A percentile compares a stretch with the other conserved stretches of the same genome.
phyloP scores from a whole-genome alignment of 1,140 invertebrate genomes.

The Periplaneta americana region DNA sequence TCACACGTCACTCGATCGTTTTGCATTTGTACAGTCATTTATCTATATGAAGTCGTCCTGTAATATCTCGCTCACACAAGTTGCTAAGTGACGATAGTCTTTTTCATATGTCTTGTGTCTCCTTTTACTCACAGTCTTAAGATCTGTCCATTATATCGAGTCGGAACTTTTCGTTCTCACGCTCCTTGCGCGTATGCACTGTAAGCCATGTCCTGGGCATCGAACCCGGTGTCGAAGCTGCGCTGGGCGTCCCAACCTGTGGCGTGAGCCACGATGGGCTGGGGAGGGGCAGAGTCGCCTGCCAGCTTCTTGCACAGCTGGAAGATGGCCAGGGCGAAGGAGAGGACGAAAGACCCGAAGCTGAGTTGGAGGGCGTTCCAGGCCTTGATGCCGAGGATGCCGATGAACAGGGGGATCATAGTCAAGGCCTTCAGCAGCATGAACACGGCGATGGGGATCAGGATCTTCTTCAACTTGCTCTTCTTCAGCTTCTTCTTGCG shows the following conservation, averaged over 20 bases:
- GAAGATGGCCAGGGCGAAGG: constrained; percentile 9
- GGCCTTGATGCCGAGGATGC: constrained; percentile 14
- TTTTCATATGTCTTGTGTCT: too few species aligned
- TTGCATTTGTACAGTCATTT: too few species aligned
- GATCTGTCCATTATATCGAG: neutral
- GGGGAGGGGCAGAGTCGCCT: neutral
- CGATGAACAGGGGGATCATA: constrained; percentile 6
- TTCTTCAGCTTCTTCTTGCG: constrained; percentile 13
- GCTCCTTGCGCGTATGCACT: neutral
- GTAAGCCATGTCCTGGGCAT: constrained; percentile 4
- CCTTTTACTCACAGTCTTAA: too few species aligned
- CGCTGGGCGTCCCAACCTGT: neutral
- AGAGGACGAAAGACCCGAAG: constrained; percentile 16
- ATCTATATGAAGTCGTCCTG: too few species aligned
- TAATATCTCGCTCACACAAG: too few species aligned
- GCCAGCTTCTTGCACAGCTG: constrained; percentile 8
- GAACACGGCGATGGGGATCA: constrained; percentile 9
- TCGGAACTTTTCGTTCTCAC: neutral
- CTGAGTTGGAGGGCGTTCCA: constrained; percentile 12
- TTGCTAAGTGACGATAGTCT: too few species aligned
- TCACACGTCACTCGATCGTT: too few species aligned
- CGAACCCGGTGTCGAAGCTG: neutral
- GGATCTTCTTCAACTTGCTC: constrained; percentile 7
- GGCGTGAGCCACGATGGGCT: neutral
- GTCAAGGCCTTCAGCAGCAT: constrained; percentile 9